Conservation (phyloP, 2,797 vertebrate genomes). For the Falco biarmicus region DNA sequence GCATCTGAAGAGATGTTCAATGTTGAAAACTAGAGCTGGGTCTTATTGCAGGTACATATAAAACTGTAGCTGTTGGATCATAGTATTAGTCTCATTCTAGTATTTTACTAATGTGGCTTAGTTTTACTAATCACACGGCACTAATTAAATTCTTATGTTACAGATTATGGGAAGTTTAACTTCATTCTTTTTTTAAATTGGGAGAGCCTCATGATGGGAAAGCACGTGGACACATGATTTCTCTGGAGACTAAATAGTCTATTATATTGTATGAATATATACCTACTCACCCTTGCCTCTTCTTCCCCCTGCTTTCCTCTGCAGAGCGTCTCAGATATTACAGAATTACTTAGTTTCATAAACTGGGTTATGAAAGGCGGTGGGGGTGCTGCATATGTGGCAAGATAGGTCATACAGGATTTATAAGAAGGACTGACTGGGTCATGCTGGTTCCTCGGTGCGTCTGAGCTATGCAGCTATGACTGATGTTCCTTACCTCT, state of each 20-base stretch:
- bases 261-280: constrained; percentile 38
- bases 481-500: background rate
- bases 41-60: background rate
- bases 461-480: background rate
- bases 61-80: constrained; percentile 30
- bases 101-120: constrained; percentile 53
- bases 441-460: background rate
- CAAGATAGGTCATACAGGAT: constrained; percentile 31
- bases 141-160: constrained; percentile 75
- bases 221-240: background rate
- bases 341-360: constrained; percentile 57
- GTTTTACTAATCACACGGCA: constrained; percentile 57
- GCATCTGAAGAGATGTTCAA: background rate
- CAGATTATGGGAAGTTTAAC: constrained; percentile 53
- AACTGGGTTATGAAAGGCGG: constrained; percentile 43
- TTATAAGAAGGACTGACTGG: constrained; percentile 7
- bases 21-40: constrained; percentile 12
- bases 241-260: constrained; percentile 31
- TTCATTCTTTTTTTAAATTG: constrained; percentile 43
- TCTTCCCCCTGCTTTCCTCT: constrained; percentile 41
- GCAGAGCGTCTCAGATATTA: constrained; percentile 44
- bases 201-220: constrained; percentile 29
- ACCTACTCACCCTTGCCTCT: background rate
- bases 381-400: constrained; percentile 13
- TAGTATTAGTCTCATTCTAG: constrained; percentile 27